Conservation (phyloP, 2,797 vertebrate genomes). For the Protonibea diacanthus region DNA sequence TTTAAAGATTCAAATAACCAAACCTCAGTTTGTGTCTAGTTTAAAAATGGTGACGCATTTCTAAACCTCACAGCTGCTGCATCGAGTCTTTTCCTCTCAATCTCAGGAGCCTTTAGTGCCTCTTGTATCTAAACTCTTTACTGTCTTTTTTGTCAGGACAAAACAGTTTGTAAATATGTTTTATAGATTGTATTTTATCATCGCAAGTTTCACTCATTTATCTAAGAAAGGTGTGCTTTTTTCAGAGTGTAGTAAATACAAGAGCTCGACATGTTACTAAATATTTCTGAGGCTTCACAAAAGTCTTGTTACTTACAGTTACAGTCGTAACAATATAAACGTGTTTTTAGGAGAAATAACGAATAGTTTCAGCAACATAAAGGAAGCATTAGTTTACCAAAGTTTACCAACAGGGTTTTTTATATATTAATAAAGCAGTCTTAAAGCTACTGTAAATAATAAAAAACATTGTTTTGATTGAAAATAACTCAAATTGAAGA, state of each 20-base stretch:
- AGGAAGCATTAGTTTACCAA: neutral
- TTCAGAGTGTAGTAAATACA: neutral
- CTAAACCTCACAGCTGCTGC: conserved; percentile 9
- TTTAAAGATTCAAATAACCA: neutral
- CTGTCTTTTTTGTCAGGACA: neutral
- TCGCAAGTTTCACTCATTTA: neutral
- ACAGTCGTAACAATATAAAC: neutral
- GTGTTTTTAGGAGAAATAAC: neutral
- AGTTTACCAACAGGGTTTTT: neutral
- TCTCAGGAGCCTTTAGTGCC: conserved; percentile 39
- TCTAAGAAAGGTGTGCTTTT: neutral
- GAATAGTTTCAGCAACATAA: neutral
- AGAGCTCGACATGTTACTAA: neutral
- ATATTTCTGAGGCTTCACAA: conserved; percentile 7
- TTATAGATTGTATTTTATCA: conserved; percentile 8
- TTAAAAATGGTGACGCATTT: conserved; percentile 4
- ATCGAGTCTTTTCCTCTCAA: neutral
- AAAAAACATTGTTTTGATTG: neutral
- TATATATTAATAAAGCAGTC: neutral
- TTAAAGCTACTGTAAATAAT: neutral
- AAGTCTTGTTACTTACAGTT: neutral
- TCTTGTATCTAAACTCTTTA: neutral
- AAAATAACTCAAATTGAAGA: neutral
- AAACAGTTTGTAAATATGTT: conserved; percentile 34
- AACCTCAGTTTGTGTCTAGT: neutral